These are phyloP conservation scores for Notolepis coatsorum DNA, from an alignment of 2,797 vertebrate species.

Conservation along the genomic window DNA sequence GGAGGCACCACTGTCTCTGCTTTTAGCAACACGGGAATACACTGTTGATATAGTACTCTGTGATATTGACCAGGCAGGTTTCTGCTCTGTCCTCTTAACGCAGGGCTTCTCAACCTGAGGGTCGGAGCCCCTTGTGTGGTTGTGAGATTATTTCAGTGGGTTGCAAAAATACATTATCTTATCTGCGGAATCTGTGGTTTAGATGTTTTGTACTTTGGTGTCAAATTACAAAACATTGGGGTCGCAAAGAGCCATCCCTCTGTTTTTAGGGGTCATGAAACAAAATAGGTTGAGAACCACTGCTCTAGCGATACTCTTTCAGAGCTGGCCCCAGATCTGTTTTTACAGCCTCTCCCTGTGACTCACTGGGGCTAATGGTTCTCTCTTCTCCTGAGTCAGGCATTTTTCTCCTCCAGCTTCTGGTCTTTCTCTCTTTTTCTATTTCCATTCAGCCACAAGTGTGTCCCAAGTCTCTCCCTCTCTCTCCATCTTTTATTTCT, in stretches of 20 bases:
- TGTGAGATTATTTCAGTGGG: too few relatives aligned
- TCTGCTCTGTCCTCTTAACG: slow-evolving; percentile 15
- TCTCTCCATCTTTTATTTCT: neutral
- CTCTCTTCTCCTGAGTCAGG: slow-evolving; percentile 73
- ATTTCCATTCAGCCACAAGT: slow-evolving; percentile 51
- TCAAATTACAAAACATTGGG: too few relatives aligned
- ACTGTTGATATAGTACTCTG: slow-evolving; percentile 2
- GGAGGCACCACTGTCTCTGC: too few relatives aligned
- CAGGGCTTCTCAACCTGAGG: too few relatives aligned
- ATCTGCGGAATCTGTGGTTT: too few relatives aligned
- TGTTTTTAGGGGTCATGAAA: too few relatives aligned
- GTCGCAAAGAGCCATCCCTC: too few relatives aligned
- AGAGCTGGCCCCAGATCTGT: slow-evolving; percentile 32
- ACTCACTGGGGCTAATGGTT: slow-evolving; percentile 71
- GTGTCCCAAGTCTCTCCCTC: slow-evolving; percentile 30
- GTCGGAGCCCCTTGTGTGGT: too few relatives aligned
- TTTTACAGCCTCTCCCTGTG: slow-evolving; percentile 72
- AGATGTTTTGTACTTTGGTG: too few relatives aligned
- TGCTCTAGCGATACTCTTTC: too few relatives aligned
- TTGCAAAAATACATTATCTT: too few relatives aligned
- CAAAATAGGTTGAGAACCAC: too few relatives aligned
- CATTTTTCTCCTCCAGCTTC: slow-evolving; percentile 75
- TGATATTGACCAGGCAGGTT: neutral
- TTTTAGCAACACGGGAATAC: neutral
- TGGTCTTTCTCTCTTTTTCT: slow-evolving; percentile 70